Percentiles rank a stretch among this genome's conserved stretches.
phyloP scores from a whole-genome alignment of 1,140 invertebrate genomes.

The Xylocopa sonorina region DNA sequence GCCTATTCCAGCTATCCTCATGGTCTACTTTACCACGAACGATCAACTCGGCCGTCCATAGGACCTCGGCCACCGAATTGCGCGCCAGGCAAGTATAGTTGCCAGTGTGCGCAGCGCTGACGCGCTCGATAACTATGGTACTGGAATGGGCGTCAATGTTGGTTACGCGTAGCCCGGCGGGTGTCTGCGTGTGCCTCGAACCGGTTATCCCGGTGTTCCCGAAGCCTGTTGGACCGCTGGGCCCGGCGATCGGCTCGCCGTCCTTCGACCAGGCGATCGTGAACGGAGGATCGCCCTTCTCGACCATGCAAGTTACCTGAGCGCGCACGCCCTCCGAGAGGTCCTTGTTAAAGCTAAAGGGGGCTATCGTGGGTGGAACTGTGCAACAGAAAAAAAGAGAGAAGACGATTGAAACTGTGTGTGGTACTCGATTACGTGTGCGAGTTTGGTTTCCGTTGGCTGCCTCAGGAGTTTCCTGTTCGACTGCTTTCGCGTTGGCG shows the following conservation, averaged over 20 bases:
- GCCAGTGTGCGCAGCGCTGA: constrained; percentile 91
- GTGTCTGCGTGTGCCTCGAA: constrained; percentile 59
- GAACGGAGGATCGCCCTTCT: constrained; percentile 96
- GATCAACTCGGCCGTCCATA: constrained; percentile 84
- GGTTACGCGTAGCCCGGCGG: constrained; percentile 77
- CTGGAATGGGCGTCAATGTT: constrained; percentile 93
- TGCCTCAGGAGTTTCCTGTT: not conserved
- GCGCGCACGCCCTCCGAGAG: constrained; percentile 95
- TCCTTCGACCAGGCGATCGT: constrained; percentile 93
- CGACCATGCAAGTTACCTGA: constrained; percentile 95
- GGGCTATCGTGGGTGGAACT: constrained; percentile 94
- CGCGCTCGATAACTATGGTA: constrained; percentile 93
- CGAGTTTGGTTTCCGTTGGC: not conserved
- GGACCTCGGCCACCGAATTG: constrained; percentile 90
- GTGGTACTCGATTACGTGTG: not conserved
- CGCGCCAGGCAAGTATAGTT: constrained; percentile 95
- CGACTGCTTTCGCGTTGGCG: constrained; percentile 6
- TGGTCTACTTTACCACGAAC: constrained; percentile 85
- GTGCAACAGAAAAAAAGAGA: constrained; percentile 75
- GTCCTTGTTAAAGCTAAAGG: constrained; percentile 84
- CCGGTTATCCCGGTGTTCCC: constrained; percentile 78
- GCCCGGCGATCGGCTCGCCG: constrained; percentile 84
- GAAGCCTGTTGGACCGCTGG: constrained; percentile 69
- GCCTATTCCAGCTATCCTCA: constrained; percentile 1
- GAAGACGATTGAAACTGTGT: constrained; percentile 34